phyloP scores from a whole-genome alignment of 2,797 vertebrate genomes.

The Gorsachius magnificus region DNA sequence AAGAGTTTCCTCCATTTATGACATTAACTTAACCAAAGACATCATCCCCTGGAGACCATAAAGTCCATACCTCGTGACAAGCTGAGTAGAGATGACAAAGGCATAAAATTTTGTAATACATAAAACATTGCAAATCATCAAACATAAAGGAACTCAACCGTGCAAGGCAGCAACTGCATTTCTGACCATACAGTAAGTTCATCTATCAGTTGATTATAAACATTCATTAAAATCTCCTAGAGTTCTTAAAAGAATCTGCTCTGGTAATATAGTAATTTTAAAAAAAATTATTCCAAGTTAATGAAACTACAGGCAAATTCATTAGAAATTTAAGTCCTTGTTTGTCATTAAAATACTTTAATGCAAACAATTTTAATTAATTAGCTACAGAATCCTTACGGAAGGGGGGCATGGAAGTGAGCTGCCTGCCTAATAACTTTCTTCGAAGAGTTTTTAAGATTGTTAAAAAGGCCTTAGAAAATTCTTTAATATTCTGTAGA shows the following conservation, averaged over 20 bases:
- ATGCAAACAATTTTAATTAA: background rate
- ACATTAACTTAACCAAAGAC: slow-evolving; percentile 5
- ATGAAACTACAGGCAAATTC: background rate
- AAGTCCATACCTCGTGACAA: background rate
- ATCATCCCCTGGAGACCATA: background rate
- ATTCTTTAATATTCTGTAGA: background rate
- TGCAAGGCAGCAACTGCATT: background rate
- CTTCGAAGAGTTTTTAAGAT: background rate
- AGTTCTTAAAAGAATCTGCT: background rate
- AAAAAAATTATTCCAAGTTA: accelerated
- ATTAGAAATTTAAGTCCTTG: background rate
- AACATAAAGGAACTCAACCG: background rate
- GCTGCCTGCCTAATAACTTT: background rate
- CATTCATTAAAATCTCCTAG: background rate
- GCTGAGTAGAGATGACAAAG: background rate
- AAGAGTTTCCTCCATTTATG: background rate
- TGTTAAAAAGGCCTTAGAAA: background rate
- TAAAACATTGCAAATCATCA: background rate
- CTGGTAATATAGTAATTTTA: background rate
- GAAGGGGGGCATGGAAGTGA: background rate
- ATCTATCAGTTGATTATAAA: background rate
- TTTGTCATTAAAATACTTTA: background rate
- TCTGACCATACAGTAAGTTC: background rate
- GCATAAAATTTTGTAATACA: background rate
- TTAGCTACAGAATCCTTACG: background rate